Conservation (phyloP, 2,113 vertebrate genomes). For the Corydoras maculifer region DNA sequence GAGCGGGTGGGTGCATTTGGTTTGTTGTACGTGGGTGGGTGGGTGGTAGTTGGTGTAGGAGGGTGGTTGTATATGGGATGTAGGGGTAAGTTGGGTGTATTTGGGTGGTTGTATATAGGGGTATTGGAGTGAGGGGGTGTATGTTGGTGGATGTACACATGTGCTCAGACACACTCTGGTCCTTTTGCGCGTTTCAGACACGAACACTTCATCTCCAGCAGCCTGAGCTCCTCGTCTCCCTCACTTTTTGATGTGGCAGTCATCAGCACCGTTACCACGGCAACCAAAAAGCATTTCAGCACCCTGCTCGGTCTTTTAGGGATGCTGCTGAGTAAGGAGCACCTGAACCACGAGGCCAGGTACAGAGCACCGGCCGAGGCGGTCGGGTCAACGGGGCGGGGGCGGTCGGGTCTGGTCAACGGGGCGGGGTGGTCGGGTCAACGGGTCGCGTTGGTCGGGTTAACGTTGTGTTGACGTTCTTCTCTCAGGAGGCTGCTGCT, state of each 20-base stretch:
- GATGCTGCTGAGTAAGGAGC: conserved; percentile 81
- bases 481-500: conserved; percentile 81
- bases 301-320: conserved; percentile 87
- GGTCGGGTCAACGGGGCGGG: background rate
- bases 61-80: too few relatives aligned
- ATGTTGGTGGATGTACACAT: too few relatives aligned
- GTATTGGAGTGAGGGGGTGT: too few relatives aligned
- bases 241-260: conserved; percentile 94
- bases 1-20: too few relatives aligned
- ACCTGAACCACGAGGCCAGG: conserved; percentile 85
- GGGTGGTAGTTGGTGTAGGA: too few relatives aligned
- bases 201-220: conserved; percentile 97
- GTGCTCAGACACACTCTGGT: background rate
- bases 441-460: background rate
- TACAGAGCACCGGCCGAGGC: conserved; percentile 39
- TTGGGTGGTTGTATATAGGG: too few relatives aligned
- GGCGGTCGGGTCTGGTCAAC: background rate
- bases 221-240: conserved; percentile 91
- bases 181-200: conserved; percentile 63
- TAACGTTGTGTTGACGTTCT: background rate
- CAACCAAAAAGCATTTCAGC: conserved; percentile 96
- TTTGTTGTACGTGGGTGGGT: too few relatives aligned
- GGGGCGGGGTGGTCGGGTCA: background rate
- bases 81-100: too few relatives aligned
- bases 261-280: conserved; percentile 96